These are phyloP conservation scores for Lepus timidus DNA, from an alignment of 2,113 vertebrate species.

Conservation along the genomic window DNA sequence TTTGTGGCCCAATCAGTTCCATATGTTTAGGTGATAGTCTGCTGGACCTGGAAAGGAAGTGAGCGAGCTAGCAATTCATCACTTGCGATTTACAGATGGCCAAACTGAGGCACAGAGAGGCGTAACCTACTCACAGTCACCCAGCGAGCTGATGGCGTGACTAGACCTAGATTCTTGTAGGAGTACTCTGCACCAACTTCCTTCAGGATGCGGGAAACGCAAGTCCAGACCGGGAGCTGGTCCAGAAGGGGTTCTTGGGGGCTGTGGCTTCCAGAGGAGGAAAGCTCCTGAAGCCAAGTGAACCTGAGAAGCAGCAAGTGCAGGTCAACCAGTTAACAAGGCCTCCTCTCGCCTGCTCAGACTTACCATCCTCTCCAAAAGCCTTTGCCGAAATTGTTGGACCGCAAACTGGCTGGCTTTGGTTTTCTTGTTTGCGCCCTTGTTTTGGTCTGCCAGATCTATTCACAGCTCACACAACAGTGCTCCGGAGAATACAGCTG, in stretches of 20 bases:
- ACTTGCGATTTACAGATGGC: neutral
- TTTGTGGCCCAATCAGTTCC: neutral
- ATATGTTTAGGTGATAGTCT: neutral
- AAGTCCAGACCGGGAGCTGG: neutral
- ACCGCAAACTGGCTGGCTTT: neutral
- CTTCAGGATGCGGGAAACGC: neutral
- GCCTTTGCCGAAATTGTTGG: constrained; percentile 18
- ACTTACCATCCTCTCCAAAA: neutral
- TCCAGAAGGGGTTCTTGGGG: neutral
- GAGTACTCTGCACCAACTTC: no score
- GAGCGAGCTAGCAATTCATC: neutral
- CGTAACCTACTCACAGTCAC: neutral
- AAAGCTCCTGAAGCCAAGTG: neutral
- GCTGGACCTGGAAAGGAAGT: neutral
- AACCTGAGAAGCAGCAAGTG: neutral
- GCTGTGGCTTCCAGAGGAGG: neutral
- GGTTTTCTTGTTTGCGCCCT: neutral
- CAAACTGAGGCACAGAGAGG: neutral
- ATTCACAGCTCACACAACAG: neutral
- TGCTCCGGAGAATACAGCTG: neutral
- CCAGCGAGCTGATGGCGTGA: neutral
- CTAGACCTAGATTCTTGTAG: neutral
- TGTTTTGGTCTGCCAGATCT: neutral
- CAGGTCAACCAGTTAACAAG: neutral
- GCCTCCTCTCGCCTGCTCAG: neutral